Evolutionary conservation across 2,113 vertebrate species (phyloP), one percentile per base, ranked within the genome.

Genomic region (Tupaia tana): DNA sequence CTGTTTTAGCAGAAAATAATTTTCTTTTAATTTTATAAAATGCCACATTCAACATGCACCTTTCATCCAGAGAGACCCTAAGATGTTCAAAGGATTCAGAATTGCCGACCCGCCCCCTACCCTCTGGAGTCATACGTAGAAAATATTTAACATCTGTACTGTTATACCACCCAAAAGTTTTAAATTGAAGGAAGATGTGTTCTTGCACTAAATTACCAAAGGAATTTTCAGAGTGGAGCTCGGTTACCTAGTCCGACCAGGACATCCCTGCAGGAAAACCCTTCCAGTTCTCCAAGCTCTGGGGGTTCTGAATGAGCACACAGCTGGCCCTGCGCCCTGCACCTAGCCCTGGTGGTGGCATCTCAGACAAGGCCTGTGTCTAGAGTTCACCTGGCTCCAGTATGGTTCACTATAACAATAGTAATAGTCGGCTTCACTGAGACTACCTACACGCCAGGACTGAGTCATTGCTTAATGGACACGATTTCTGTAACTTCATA

Each of bases 11-110:
- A 95, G 94, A 96, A 97, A 91, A 96, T 95, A 92, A 93, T 94
- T 97, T 94, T 97, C 94, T 96, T 95, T 96, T 95, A 84, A 96
- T 97, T 97, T 96, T 86, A 87, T 93, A 71, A 93, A 92, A 92
- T 66, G 94, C 95, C 96, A 92, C 80, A 58, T 91, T 95, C 91
- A 87, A 71, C 91, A 43, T 2, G 81, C 29, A 97, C 93, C 89
- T 98, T 97, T 97, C 96, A 97, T 97, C 93, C 89, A 94, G 83
- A 70, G 87, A 97, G 91, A 94, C 79, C 19, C 89, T 89, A 73
- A 89, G 95, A 97, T 81, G 96, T 97, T 97, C 97, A 98, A 97
- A 98, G 97, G 94, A 79, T 78, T 95, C 93, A 13, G 81, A 91
- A 81, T 94, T 88, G 75, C 59, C 3, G 1, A 54, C 56, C 64